Base-by-base conservation (phyloP, 2,888 invertebrate genomes). In the Fragum whitleyi region DNA sequence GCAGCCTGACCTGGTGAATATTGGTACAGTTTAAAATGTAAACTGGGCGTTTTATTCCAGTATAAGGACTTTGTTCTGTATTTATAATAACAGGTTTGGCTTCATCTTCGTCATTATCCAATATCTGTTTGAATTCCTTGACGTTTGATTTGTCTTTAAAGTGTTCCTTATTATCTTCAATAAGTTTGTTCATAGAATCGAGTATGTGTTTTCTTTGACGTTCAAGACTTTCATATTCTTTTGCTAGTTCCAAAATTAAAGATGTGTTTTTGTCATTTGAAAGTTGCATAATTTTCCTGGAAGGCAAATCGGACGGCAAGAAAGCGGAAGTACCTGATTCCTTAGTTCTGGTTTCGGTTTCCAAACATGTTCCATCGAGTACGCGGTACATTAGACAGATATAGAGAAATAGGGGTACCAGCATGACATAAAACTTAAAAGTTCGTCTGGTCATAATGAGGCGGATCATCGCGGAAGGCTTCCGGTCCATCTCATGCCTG, bases 11-110 rank as follows among this genome's bases (percentile, higher is more conserved):
- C 19, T 82, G 39, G 62, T 90, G 87, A 32, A 93, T 88, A 59
- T 92, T 91, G 14, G 90, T 82, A 75, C 93, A 93, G 81, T 91
- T 91, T 47, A 91, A 90, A 0, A 86, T 21, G 76, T 87, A 86
- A 61, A 69, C 74, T n/a, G 83, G 74, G 11, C 42, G 61, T 16
- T 23, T 6, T 21, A 72, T 72, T 7, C 42, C 32, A 6, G 23
- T 36, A 11, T 70, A 36, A 3, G 59, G 42, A 16, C 39, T 42
- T 9, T 16, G 16, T 7, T 72, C 26, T 21, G 42, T 19, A 59
- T 36, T 59, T 7, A 42, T 42, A 11, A 72, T 42, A 59, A 55
- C 36, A 6, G 26, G 16, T 28, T 23, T 26, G 1, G n/a, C 72
- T 16, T 72, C 36, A 19, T 26, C 59, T n/a, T n/a, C 19, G 21